Percentiles rank a stretch among this genome's conserved stretches.
phyloP scores from a whole-genome alignment of 2,113 vertebrate species.

The Brienomyrus brachyistius region DNA sequence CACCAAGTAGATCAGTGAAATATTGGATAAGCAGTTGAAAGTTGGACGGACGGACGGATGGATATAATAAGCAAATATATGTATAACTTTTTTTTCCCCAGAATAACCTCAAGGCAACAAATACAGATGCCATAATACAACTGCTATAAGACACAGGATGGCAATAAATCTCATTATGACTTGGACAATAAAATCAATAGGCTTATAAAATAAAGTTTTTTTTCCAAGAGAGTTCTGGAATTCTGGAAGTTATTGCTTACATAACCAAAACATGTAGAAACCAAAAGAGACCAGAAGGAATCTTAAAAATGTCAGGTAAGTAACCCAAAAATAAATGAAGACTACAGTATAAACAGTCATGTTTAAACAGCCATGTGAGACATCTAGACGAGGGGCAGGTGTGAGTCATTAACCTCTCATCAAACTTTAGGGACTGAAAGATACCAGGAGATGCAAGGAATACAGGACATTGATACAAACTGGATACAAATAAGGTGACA shows the following conservation, averaged over 20 bases:
- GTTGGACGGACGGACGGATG: background rate
- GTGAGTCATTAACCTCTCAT: background rate
- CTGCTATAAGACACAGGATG: background rate
- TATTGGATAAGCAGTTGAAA: background rate
- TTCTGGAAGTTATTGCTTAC: no score
- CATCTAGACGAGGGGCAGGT: no score
- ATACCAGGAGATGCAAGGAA: background rate
- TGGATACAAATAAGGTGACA: background rate
- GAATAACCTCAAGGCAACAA: background rate
- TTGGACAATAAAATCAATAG: background rate
- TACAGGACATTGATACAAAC: background rate
- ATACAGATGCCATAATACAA: background rate
- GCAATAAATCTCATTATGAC: background rate
- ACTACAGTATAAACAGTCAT: no score
- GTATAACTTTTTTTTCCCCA: background rate
- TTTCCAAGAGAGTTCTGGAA: background rate
- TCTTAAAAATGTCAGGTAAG: no score
- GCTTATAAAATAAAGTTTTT: background rate
- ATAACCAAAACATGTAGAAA: background rate
- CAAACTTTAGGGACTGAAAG: background rate
- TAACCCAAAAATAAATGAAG: no score
- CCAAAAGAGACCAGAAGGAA: no score
- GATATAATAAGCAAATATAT: background rate
- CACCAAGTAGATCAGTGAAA: background rate
- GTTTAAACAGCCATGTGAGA: no score